Evolutionary conservation across 2,888 invertebrate genomes (phyloP), one percentile per base, ranked within the genome.

Genomic region (Molorchus minor): DNA sequence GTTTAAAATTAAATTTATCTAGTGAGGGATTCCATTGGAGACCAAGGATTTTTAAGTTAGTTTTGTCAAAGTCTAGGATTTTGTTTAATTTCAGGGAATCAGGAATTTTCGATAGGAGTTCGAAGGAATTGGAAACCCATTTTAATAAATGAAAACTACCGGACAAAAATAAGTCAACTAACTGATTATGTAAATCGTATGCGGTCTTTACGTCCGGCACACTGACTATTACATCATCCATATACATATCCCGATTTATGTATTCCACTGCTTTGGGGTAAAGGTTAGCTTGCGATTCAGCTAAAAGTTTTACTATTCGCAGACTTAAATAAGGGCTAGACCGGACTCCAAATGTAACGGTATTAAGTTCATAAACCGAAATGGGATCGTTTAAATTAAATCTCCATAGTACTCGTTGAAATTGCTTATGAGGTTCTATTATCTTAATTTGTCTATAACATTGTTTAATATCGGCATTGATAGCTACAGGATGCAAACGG

Each of bases 351-450:
- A n/a, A n/a, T n/a, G n/a, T n/a, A n/a, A n/a, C n/a, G n/a, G n/a
- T n/a, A n/a, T n/a, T n/a, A n/a, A 38, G 13, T 13, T 38, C 38
- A 16, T 38, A 38, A 38, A 38, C 15, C 1, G 38, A 38, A 38
- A 38, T 10, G 4, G 38, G 38, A 15, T 38, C 19, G 16, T 38
- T 10, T 38, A 13, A 15, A 13, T 38, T 15, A 38, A 38, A 38
- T 38, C 38, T 38, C 38, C 38, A 38, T 38, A 38, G 16, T 38
- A 38, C 16, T 38, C 38, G 13, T 15, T 38, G 38, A 10, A 15
- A 16, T 13, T 13, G 15, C 16, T 16, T n/a, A n/a, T n/a, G n/a
- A n/a, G n/a, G n/a, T n/a, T n/a, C n/a, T n/a, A n/a, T n/a, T n/a
- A n/a, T n/a, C 3, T 3, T 1, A 8, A 33, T 10, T 8, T 33